Evolutionary conservation across 2,797 vertebrate genomes (phyloP), one percentile per base, ranked within the genome.

Genomic region (Halcyon leucocephala): DNA sequence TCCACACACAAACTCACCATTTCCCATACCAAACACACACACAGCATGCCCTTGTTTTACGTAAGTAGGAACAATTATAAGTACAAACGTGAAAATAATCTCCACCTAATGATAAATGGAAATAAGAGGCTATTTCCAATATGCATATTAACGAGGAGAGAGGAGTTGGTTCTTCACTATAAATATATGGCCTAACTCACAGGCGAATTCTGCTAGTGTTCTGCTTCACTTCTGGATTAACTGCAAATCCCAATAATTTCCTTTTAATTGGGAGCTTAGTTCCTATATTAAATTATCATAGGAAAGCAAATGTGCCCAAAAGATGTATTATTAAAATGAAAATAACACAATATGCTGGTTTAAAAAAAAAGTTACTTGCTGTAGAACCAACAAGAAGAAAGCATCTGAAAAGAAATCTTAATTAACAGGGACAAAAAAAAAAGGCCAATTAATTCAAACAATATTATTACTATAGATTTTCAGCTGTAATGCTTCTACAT

Each of bases 241-340:
- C 46, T 39, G 89, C 80, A 97, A 97, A 98, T 97, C 96, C 97
- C 95, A 96, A 94, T 91, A 90, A 96, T 93, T 96, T 96, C 97
- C 95, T 94, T 97, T 94, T 98, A 96, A 97, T 97, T 95, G 97
- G 94, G 89, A 97, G 95, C 95, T 97, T 97, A 97, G 74, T 49
- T 81, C 26, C 81, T 88, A 86, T 89, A 91, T 96, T 95, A 95
- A 97, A 96, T 95, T 96, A 96, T 89, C 89, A 93, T 82, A 95
- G 95, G 73, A 96, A 96, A 94, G 92, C 60, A 92, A 95, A 86
- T 49, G 74, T 87, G 80, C 51, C 24, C 48, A 73, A 87, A 94
- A 26, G 35, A 92, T 77, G 51, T 39, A 86, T 94, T 80, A 55
- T 84, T 83, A 87, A 96, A 95, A 96, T 66, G 83, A 82, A 92